Evolutionary conservation across 2,113 vertebrate species (phyloP).

Genomic region (Sakesphorus luctuosus): DNA sequence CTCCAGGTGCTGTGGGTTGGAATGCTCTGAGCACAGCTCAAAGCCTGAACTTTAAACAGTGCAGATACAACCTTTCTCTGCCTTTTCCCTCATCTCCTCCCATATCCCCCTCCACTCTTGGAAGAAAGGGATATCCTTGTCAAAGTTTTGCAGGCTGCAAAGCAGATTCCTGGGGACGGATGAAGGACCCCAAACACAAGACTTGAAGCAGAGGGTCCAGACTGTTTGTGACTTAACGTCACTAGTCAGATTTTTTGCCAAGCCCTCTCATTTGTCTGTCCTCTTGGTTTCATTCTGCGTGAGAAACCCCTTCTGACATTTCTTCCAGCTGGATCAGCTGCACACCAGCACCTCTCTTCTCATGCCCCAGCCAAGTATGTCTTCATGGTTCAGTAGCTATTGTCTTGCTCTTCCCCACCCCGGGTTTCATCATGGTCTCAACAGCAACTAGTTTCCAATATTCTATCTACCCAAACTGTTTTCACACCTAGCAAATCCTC

Average conservation of each 20-base stretch:
- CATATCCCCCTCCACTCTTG: not conserved
- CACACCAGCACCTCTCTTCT: not conserved
- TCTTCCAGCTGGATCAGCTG: not conserved
- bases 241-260: not conserved
- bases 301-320: not conserved
- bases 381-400: not conserved
- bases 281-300: fast-evolving
- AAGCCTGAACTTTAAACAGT: not conserved
- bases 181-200: not conserved
- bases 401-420: not conserved
- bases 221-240: not conserved
- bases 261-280: not conserved
- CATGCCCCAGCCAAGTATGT: not conserved
- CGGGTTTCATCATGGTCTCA: not conserved
- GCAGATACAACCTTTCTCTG: not conserved
- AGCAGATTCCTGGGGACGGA: not conserved
- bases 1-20: not conserved
- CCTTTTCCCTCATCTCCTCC: fast-evolving
- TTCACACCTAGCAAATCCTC: not conserved
- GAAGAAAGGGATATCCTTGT: not conserved
- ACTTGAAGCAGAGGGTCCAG: not conserved
- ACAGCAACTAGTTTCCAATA: not conserved
- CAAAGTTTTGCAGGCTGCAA: not conserved
- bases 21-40: not conserved
- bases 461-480: not conserved